Percentiles rank a stretch among this genome's conserved stretches.
Conservation (phyloP, 2,797 vertebrate genomes). For the Myotis pilosus region DNA sequence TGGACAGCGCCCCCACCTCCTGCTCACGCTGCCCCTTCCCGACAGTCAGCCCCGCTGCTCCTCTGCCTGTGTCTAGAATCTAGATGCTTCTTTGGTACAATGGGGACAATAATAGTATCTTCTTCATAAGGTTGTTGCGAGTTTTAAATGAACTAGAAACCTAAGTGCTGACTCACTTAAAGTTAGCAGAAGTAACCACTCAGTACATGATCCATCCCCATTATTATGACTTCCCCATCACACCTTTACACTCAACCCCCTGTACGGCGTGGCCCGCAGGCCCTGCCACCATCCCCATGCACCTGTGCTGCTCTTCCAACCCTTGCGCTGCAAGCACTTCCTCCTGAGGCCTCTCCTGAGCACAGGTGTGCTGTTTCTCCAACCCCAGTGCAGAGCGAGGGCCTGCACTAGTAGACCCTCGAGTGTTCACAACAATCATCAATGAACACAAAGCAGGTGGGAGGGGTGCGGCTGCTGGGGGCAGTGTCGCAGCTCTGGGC, state of each 20-base stretch:
- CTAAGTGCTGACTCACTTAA: not conserved
- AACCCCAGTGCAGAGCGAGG: not conserved
- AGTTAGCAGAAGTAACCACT: not conserved
- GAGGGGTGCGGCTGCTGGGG: too few species aligned
- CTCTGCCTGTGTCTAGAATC: not conserved
- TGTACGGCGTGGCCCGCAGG: not conserved
- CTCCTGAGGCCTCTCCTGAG: not conserved
- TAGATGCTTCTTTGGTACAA: not conserved
- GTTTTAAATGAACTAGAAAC: not conserved
- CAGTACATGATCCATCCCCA: not conserved
- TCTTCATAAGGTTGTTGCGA: not conserved
- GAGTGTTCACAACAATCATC: too few species aligned
- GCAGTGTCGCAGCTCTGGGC: rapidly evolving
- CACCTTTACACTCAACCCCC: not conserved
- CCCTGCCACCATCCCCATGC: not conserved
- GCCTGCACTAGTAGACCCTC: not conserved
- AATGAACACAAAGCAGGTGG: rapidly evolving
- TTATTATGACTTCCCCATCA: too few species aligned
- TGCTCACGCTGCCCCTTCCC: not conserved
- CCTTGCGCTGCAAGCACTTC: rapidly evolving
- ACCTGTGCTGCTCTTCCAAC: rapidly evolving
- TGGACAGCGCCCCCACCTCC: not conserved
- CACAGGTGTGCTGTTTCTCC: not conserved
- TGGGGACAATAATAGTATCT: not conserved
- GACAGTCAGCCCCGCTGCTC: too few species aligned